A percentile compares a stretch with the other conserved stretches of the same genome.
Evolutionary conservation across 2,797 vertebrate genomes (phyloP).

Genomic region (Falco novaeseelandiae): DNA sequence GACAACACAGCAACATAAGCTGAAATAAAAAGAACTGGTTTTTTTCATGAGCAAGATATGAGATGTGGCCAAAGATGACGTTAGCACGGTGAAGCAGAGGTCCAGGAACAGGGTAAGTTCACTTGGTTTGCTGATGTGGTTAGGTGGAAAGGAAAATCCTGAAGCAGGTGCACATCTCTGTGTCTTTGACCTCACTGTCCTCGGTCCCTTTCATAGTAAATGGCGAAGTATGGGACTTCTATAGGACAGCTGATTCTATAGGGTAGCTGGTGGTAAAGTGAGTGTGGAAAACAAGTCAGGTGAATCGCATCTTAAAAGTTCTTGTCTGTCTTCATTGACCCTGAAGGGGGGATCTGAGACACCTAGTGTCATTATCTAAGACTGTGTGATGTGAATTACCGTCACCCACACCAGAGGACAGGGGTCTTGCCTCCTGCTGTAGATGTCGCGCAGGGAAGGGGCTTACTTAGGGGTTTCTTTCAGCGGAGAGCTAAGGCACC

Average conservation of each 20-base stretch:
- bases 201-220: not conserved
- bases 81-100: not conserved
- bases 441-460: not conserved
- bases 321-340: not conserved
- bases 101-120: not conserved
- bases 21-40: not conserved
- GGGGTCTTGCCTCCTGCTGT: not conserved
- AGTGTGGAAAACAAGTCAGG: not conserved
- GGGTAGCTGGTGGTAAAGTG: not conserved
- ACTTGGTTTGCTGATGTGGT: not conserved
- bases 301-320: not conserved
- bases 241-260: not conserved
- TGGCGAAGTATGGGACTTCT: not conserved
- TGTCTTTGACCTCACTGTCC: not conserved
- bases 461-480: not conserved
- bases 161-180: not conserved
- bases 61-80: not conserved
- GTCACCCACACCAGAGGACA: not conserved
- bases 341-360: not conserved
- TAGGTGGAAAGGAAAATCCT: not conserved
- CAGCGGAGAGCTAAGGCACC: not conserved
- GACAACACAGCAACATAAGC: rapidly evolving
- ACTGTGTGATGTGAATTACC: not conserved
- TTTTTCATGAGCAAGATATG: not conserved
- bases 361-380: not conserved